Base-by-base conservation (phyloP, 2,797 vertebrate species). In the Anas bahamensis region DNA sequence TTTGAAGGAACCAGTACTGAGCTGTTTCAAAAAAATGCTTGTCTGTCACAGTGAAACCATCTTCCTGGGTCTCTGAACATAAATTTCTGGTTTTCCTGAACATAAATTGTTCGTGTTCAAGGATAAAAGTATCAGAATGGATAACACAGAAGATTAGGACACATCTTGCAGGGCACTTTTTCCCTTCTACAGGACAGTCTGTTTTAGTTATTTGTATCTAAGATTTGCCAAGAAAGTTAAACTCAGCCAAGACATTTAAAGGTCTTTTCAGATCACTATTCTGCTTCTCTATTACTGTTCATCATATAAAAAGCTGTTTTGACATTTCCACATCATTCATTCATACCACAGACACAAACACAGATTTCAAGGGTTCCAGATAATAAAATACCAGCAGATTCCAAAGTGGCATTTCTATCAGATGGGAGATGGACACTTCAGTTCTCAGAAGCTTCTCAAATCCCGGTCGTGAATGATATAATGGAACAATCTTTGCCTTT, bases 41-140 rank as follows among this genome's bases (percentile, higher is more conserved):
- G 73, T 65, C 87, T 86, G 73, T 66, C 91, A 95, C 77, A 87
- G 28, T 7, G 35, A 86, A 79, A 69, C 42, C 63, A 88, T 44
- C 82, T 86, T 94, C 78, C 83, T 63, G 28, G 18, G 28, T 41
- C 41, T 29, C 28, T 92, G 66, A 81, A 17, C 52, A 92, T 93
- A 89, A 95, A 91, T 92, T 92, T 29, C 37, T 42, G 39, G 39
- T 41, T 42, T 89, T 94, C 82, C 85, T 91, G 59, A 73, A 19
- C 39, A 89, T 92, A 88, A 95, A 89, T 94, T 88, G 92, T 94
- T 92, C 89, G 78, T 89, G 73, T 70, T 70, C 52, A 89, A 83
- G 80, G 56, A 96, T 78, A 91, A 91, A 91, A 91, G 82, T 90
- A 93, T 75, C 66, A 46, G 52, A 89, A 41, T 29, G 63, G 71